Base-by-base conservation (phyloP, 2,888 invertebrate genomes). In the Erebia palarica region DNA sequence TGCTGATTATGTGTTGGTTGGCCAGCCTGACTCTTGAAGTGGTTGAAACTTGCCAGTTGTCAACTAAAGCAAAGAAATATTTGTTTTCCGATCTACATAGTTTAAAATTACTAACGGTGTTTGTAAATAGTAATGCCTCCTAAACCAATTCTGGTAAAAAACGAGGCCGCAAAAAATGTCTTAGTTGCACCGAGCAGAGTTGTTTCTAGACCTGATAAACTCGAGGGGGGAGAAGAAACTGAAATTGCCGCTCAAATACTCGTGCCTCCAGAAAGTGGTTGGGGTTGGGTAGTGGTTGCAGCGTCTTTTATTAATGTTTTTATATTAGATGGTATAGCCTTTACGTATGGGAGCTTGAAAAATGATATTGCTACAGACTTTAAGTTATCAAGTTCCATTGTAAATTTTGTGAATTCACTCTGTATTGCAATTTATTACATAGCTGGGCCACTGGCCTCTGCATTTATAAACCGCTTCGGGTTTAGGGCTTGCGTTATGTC, bases 171-270 rank as follows among this genome's bases (percentile, higher is more conserved):
- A 68, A 86, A 80, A 78, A 88, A 81, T 76, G 80, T 83, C 71
- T 68, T 86, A 53, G 73, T 86, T 27, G 76, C 85, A 74, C 87
- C 89, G 68, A 89, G 86, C 75, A 83, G 83, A 81, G 73, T 85
- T 42, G 76, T 83, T 47, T 81, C 76, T 55, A 83, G 82, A 71
- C 82, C 82, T 55, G 83, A 85, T 73, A 79, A 85, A 70, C 59
- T 82, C 49, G 85, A 87, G 80, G 90, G 84, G 47, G 86, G 84
- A 10, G 90, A 91, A 82, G 90, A 91, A 83, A 89, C 87, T 68
- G 92, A 92, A 83, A 91, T 93, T 58, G 81, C 89, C 65, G 90
- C 91, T n/a, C 88, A 91, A 81, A 87, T 93, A 78, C 83, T 87
- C 57, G 77, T 92, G 53, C 92, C 92, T 14, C 76, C 82, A 69